A percentile compares a stretch with the other conserved stretches of the same genome.
Conservation (phyloP, 2,113 vertebrate genomes). For the Channa maculata region DNA sequence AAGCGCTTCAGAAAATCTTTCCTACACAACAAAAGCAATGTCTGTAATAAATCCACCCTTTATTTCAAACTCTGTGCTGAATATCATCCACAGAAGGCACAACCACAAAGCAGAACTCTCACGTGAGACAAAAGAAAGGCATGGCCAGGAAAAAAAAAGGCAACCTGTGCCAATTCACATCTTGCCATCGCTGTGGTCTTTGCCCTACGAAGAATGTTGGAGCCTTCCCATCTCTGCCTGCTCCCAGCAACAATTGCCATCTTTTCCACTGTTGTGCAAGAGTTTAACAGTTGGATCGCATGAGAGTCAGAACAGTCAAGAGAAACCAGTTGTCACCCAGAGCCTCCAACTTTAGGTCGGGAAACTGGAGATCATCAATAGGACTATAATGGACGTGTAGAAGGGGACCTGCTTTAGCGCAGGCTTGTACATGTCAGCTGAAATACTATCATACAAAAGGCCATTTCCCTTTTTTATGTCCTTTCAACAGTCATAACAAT, state of each 20-base stretch:
- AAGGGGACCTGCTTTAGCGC: slow-evolving; percentile 12
- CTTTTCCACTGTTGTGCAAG: slow-evolving; percentile 66
- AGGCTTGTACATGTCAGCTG: slow-evolving; percentile 10
- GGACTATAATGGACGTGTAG: slow-evolving; percentile 19
- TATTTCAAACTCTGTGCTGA: slow-evolving; percentile 47
- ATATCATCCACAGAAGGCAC: slow-evolving; percentile 40
- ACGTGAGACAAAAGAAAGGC: slow-evolving; percentile 37
- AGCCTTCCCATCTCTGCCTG: slow-evolving; percentile 47
- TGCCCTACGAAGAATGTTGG: slow-evolving; percentile 55
- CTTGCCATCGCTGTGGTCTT: slow-evolving; percentile 56
- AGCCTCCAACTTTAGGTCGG: slow-evolving; percentile 41
- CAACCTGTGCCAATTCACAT: slow-evolving; percentile 50
- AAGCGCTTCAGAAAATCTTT: slow-evolving; percentile 52
- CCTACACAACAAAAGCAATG: slow-evolving; percentile 44
- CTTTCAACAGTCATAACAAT: background rate
- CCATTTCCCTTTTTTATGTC: slow-evolving; percentile 1
- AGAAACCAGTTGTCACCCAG: slow-evolving; percentile 50
- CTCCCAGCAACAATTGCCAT: slow-evolving; percentile 58
- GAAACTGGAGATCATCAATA: slow-evolving; percentile 49
- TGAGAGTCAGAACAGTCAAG: slow-evolving; percentile 41
- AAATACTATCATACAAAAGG: background rate
- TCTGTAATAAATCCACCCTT: slow-evolving; percentile 49
- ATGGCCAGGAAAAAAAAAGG: slow-evolving; percentile 34
- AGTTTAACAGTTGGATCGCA: slow-evolving; percentile 57
- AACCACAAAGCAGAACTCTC: slow-evolving; percentile 39